Evolutionary conservation across 2,888 invertebrate species (phyloP).

Genomic region (Sepiola atlantica): DNA sequence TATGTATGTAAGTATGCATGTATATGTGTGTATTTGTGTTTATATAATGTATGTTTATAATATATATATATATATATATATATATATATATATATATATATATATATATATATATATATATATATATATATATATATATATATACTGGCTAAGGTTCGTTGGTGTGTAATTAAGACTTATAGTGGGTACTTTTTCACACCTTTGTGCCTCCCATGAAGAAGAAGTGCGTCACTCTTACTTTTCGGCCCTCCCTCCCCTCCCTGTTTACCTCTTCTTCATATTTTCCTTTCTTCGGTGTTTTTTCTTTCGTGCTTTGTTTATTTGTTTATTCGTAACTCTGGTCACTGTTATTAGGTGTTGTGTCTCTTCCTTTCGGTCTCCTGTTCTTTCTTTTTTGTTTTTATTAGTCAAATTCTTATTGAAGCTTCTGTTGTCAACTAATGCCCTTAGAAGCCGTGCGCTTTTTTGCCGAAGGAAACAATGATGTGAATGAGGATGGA

Average conservation of each 20-base stretch:
- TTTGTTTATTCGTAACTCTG: background rate
- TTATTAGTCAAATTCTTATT: background rate
- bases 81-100: background rate
- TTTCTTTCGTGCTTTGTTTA: background rate
- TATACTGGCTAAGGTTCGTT: background rate
- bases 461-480: background rate
- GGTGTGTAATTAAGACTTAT: background rate
- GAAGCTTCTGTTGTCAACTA: background rate
- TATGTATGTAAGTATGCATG: too few relatives aligned
- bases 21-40: too few relatives aligned
- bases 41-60: too few relatives aligned
- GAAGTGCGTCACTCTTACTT: background rate
- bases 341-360: background rate
- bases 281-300: background rate
- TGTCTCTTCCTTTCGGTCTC: background rate
- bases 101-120: background rate
- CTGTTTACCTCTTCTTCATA: background rate
- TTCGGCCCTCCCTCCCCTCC: background rate
- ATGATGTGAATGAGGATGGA: background rate
- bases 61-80: too few relatives aligned
- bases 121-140: slow-evolving; percentile 10
- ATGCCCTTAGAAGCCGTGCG: background rate
- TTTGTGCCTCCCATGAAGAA: background rate
- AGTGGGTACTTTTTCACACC: background rate
- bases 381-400: background rate